phyloP scores from a whole-genome alignment of 1,140 invertebrate genomes.

The Tetragonula clypearis region DNA sequence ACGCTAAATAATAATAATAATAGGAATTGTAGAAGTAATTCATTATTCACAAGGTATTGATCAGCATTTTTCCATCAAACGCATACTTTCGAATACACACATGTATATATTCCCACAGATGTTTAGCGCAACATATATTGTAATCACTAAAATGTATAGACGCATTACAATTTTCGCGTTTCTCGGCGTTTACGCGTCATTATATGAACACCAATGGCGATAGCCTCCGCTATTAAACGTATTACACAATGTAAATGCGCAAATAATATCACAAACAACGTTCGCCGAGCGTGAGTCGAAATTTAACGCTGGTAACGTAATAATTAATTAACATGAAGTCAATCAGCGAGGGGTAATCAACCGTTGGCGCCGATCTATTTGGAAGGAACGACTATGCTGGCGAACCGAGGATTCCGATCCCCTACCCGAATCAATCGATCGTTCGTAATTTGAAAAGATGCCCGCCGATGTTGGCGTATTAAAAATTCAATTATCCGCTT shows the following conservation, averaged over 20 bases:
- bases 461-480: slow-evolving; percentile 1
- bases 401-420: background rate
- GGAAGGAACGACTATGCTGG: background rate
- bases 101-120: no score
- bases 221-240: background rate
- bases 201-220: background rate
- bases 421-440: slow-evolving; percentile 26
- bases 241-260: background rate
- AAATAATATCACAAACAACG: background rate
- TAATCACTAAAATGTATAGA: background rate
- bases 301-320: background rate
- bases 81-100: no score
- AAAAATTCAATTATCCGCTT: slow-evolving; percentile 35
- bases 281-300: background rate
- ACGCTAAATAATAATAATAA: no score
- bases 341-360: background rate
- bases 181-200: background rate
- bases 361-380: background rate
- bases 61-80: no score
- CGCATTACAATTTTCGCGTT: background rate
- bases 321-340: slow-evolving; percentile 16
- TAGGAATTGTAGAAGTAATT: no score
- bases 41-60: no score
- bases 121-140: no score
- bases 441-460: slow-evolving; percentile 18